Base-by-base conservation (phyloP, 2,888 invertebrate species). In the Patella depressa region DNA sequence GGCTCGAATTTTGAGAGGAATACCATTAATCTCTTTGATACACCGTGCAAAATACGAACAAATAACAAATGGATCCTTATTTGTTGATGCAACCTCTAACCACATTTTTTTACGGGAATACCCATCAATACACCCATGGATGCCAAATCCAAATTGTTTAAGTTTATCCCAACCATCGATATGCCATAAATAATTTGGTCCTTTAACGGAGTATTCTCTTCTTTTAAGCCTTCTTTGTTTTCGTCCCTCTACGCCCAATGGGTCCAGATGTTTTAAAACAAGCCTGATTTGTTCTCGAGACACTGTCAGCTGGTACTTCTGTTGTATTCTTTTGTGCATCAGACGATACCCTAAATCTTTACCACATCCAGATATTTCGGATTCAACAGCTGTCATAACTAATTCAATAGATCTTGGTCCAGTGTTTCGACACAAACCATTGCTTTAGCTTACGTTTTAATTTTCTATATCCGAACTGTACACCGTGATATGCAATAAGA, bases 81-180 rank as follows among this genome's bases (percentile, higher is more conserved):
- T 78, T 34, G 76, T 74, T 5, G 29, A 12, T 24, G 74, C 53
- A 2, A 59, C 78, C 9, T 75, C 55, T n/a, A 78, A 54, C 78
- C 80, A 75, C 1, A 78, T 59, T 15, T 76, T 29, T 15, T 29
- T 15, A 11, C 80, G 70, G 2, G 80, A 80, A 78, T 73, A 78
- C 1, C 78, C 80, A 71, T 75, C 78, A 17, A 80, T 76, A 19
- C 76, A 78, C 1, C 80, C 80, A 72, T 76, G 76, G 3, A 78
- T 78, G 17, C 74, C 76, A 3, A 80, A 45, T 19, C 80, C 80
- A 57, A 59, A 78, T 19, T 73, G 78, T 74, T 78, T 80, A 45
- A 78, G 59, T 29, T 78, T 76, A 34, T 80, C 76, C n/a, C 76
- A 76, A 3, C 74, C 74, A 45, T 78, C 78, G 2, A 80, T 19